phyloP scores from a whole-genome alignment of 2,888 invertebrate species.

The Galeopsomyia nigrocyanea region DNA sequence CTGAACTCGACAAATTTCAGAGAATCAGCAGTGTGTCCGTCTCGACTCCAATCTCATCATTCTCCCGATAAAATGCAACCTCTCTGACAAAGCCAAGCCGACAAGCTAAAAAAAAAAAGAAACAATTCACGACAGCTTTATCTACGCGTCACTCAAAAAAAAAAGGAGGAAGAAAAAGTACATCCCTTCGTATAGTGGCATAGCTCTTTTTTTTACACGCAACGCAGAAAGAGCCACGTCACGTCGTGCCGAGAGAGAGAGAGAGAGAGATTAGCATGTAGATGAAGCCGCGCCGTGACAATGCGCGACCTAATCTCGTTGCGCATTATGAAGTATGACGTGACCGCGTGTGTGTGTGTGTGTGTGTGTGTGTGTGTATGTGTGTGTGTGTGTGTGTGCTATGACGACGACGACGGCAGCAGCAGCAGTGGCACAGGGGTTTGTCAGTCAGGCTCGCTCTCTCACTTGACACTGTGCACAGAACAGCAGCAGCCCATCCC shows the following conservation, averaged over 20 bases:
- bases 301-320: conserved; percentile 62
- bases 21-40: background rate
- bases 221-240: background rate
- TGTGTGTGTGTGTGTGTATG: too few species aligned
- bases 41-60: background rate
- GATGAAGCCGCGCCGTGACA: conserved; percentile 60
- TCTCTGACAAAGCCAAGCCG: background rate
- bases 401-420: too few species aligned
- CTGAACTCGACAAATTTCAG: background rate
- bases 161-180: background rate
- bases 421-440: conserved; percentile 49
- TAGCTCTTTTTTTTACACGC: conserved; percentile 20
- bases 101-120: conserved; percentile 12
- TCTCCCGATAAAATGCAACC: conserved; percentile 13
- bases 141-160: conserved; percentile 21
- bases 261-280: conserved; percentile 66
- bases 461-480: conserved; percentile 35
- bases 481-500: background rate
- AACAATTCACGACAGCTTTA: conserved; percentile 34
- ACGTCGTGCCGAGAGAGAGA: background rate
- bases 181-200: conserved; percentile 9
- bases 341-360: conserved; percentile 46
- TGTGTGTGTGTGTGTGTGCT: too few species aligned
- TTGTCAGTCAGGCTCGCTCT: conserved; percentile 56
- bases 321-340: conserved; percentile 63